A percentile compares a stretch with the other conserved stretches of the same genome.
Conservation (phyloP, 2,888 invertebrate species). For the Cetonia aurata region DNA sequence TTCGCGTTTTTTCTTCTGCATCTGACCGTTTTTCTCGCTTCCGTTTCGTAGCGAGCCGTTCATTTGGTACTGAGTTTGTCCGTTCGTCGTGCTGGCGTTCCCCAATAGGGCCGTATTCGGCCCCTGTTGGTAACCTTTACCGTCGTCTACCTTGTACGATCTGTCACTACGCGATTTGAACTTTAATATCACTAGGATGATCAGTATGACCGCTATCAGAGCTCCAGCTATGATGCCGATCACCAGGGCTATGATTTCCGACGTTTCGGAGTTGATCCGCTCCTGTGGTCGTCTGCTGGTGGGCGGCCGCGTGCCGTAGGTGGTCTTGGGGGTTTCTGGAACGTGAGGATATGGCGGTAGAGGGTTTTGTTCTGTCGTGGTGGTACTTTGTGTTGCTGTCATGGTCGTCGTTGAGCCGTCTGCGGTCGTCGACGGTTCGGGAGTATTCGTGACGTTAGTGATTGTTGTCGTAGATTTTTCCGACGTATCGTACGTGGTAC, state of each 20-base stretch:
- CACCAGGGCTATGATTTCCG: conserved; percentile 81
- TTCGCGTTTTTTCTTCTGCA: conserved; percentile 75
- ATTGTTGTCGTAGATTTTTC: conserved; percentile 23
- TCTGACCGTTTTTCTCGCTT: conserved; percentile 63
- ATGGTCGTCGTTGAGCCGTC: conserved; percentile 1
- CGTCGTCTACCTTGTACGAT: conserved; percentile 94
- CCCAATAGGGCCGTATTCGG: conserved; percentile 84
- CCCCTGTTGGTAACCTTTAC: conserved; percentile 81
- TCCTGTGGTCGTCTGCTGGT: conserved; percentile 64
- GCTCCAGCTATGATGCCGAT: conserved; percentile 93
- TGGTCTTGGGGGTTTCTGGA: conserved; percentile 52
- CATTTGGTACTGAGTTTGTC: conserved; percentile 67
- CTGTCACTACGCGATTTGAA: conserved; percentile 88
- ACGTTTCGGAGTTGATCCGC: conserved; percentile 76
- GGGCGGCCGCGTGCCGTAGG: conserved; percentile 56
- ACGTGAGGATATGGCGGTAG: conserved; percentile 60
- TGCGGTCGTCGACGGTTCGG: conserved; percentile 27
- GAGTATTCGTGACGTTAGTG: not conserved
- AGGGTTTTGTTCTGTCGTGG: conserved; percentile 50
- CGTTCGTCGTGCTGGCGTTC: conserved; percentile 68
- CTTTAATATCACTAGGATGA: conserved; percentile 91
- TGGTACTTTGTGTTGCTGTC: conserved; percentile 31
- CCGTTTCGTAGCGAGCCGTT: conserved; percentile 70
- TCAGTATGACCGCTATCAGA: conserved; percentile 89
- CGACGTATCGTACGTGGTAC: conserved; percentile 33